Evolutionary conservation across 2,888 invertebrate species (phyloP).

Genomic region (Minunthozetes semirufus): DNA sequence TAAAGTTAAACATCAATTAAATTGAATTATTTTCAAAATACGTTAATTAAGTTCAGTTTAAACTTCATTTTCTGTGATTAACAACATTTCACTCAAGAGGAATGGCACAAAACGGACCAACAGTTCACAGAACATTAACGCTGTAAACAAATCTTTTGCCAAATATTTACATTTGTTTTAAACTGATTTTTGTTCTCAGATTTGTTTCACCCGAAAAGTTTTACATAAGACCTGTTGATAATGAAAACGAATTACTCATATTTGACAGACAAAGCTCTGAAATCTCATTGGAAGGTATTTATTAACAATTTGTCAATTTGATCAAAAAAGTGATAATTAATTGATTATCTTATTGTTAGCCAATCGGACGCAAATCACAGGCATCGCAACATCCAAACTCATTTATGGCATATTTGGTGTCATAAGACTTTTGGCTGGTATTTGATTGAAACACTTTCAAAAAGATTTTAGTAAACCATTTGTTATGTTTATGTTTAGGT

Average conservation of each 20-base stretch:
- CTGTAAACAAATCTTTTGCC: neutral
- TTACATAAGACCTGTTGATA: slow-evolving; percentile 71
- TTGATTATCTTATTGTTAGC: neutral
- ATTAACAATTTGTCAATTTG: neutral
- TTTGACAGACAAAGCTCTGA: slow-evolving; percentile 75
- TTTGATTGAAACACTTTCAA: neutral
- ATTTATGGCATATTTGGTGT: slow-evolving; percentile 85
- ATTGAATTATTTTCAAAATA: neutral
- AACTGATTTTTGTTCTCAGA: slow-evolving; percentile 41
- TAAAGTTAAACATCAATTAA: too few species aligned
- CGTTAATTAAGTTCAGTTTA: neutral
- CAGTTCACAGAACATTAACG: slow-evolving; percentile 1
- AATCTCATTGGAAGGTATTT: slow-evolving; percentile 61
- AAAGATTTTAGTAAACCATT: neutral
- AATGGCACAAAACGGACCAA: slow-evolving; percentile 7
- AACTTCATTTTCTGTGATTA: neutral
- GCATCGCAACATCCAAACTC: slow-evolving; percentile 43
- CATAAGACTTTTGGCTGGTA: slow-evolving; percentile 65
- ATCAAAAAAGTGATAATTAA: neutral
- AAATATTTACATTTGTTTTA: neutral
- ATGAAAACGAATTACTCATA: slow-evolving; percentile 66
- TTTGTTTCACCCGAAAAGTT: slow-evolving; percentile 84
- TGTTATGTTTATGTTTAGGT: neutral
- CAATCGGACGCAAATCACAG: slow-evolving; percentile 8
- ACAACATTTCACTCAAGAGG: neutral